These are phyloP conservation scores for Amblyopsis rosae DNA, from an alignment of 2,113 vertebrate species.

Conservation along the genomic window DNA sequence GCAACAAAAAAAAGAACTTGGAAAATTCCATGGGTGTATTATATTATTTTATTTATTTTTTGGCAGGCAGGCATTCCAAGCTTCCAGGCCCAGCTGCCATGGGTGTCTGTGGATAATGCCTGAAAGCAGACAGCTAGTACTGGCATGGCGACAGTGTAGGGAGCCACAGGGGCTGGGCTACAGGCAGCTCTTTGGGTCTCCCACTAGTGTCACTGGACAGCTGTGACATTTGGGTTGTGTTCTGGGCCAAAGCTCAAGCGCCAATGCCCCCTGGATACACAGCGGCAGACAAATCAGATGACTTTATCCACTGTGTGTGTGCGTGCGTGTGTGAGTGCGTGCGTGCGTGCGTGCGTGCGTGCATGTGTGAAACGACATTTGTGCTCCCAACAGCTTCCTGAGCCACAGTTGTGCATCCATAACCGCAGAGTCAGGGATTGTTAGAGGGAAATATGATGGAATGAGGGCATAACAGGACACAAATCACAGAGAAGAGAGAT, in stretches of 20 bases:
- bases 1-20: background rate
- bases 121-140: constrained; percentile 30
- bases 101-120: constrained; percentile 14
- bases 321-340: background rate
- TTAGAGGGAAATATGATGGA: constrained; percentile 1
- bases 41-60: background rate
- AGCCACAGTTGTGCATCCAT: constrained; percentile 32
- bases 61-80: background rate
- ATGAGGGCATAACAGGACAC: constrained; percentile 21
- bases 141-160: constrained; percentile 31
- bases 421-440: background rate
- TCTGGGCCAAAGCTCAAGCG: constrained; percentile 51
- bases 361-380: constrained; percentile 53
- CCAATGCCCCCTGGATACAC: constrained; percentile 25
- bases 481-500: constrained; percentile 16
- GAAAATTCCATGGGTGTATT: constrained; percentile 7
- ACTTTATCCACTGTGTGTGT: constrained; percentile 30
- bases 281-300: constrained; percentile 43
- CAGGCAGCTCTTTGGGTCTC: constrained; percentile 19
- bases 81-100: background rate
- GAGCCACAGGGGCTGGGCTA: constrained; percentile 8
- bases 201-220: constrained; percentile 51
- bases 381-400: constrained; percentile 35
- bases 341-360: constrained; percentile 11
- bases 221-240: constrained; percentile 64